These are phyloP conservation scores for Enteromius radiatus DNA, from an alignment of 2,797 vertebrate genomes.

Conservation along the genomic window DNA sequence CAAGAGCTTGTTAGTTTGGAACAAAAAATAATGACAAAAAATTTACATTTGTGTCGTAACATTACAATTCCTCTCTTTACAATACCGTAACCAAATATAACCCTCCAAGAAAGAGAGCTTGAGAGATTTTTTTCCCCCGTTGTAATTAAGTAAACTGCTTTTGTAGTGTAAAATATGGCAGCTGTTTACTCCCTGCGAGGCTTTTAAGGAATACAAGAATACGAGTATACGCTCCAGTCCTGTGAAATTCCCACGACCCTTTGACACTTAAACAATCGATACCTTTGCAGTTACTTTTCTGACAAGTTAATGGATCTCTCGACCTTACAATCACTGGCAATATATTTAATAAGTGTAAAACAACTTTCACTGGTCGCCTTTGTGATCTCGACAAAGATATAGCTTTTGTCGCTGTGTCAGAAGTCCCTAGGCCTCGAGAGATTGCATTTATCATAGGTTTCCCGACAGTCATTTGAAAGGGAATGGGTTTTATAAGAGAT, in stretches of 20 bases:
- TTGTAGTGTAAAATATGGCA: conserved; percentile 26
- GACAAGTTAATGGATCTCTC: conserved; percentile 45
- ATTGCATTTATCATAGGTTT: conserved; percentile 74
- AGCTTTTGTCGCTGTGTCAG: conserved; percentile 68
- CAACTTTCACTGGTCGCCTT: conserved; percentile 65
- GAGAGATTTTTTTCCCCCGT: too few relatives aligned
- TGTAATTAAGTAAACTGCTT: conserved; percentile 41
- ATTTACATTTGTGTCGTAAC: background rate
- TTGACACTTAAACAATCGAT: conserved; percentile 11
- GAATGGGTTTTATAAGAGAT: conserved; percentile 75
- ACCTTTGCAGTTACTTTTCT: background rate
- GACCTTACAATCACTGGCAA: conserved; percentile 45
- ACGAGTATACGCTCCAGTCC: background rate
- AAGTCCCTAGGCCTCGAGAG: conserved; percentile 63
- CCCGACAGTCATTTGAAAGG: conserved; percentile 72
- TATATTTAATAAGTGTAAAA: conserved; percentile 68
- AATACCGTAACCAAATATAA: background rate
- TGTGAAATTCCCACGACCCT: conserved; percentile 22
- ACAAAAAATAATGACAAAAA: background rate
- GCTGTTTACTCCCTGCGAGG: conserved; percentile 2
- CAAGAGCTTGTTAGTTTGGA: too few relatives aligned
- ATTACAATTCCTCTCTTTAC: background rate
- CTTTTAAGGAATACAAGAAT: conserved; percentile 51
- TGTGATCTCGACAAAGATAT: conserved; percentile 65
- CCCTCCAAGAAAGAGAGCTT: background rate